These are phyloP conservation scores for Atrina japonica DNA, from an alignment of 2,888 invertebrate genomes.

Conservation along the genomic window DNA sequence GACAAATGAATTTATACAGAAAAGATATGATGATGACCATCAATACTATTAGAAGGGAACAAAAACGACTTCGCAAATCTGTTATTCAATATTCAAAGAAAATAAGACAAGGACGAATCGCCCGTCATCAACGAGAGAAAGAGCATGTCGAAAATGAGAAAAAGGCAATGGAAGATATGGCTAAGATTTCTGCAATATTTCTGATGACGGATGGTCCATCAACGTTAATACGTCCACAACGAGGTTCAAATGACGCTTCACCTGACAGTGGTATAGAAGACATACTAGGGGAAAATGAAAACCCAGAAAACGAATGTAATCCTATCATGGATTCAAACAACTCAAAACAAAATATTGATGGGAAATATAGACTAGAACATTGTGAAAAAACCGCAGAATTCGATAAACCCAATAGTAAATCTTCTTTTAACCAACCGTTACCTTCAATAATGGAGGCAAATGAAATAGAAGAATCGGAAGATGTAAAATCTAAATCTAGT, in stretches of 20 bases:
- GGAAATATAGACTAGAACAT: not conserved
- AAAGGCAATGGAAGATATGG: constrained; percentile 20
- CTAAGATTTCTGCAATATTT: constrained; percentile 18
- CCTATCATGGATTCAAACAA: too few species aligned
- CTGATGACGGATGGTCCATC: constrained; percentile 41
- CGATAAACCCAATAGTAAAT: not conserved
- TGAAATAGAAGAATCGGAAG: constrained; percentile 45
- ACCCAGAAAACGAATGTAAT: too few species aligned
- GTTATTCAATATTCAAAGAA: constrained; percentile 56
- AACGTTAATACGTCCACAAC: too few species aligned
- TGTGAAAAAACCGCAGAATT: not conserved
- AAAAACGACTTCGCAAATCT: constrained; percentile 56
- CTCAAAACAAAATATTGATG: too few species aligned
- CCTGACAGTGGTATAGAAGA: constrained; percentile 26
- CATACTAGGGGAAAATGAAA: constrained; percentile 6
- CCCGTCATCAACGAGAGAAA: constrained; percentile 48
- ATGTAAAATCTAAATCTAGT: not conserved
- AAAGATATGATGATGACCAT: constrained; percentile 63
- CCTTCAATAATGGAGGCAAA: constrained; percentile 57
- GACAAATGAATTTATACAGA: constrained; percentile 62
- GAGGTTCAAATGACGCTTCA: constrained; percentile 20
- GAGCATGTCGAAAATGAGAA: constrained; percentile 43
- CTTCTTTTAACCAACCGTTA: constrained; percentile 31
- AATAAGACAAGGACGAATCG: constrained; percentile 51
- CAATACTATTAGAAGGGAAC: constrained; percentile 61